Percentiles rank a stretch among this genome's conserved stretches.
Evolutionary conservation across 2,797 vertebrate species (phyloP).

Genomic region (Salmo trutta): DNA sequence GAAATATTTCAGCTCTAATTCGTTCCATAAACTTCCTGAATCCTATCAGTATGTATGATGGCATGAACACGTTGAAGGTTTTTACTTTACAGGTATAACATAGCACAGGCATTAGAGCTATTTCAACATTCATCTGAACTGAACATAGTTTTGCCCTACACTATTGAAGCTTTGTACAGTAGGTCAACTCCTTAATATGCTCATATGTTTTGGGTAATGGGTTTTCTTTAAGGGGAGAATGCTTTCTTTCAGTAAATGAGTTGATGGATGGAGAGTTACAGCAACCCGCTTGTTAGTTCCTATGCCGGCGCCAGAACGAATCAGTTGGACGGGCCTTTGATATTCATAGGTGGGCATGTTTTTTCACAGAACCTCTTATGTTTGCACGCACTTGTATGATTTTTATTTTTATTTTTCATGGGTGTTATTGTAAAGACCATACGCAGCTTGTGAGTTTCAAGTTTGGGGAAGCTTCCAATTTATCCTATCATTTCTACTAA

Average conservation of each 20-base stretch:
- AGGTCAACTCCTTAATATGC: neutral
- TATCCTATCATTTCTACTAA: too few relatives aligned
- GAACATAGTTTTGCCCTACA: conserved; percentile 1
- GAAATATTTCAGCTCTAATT: conserved; percentile 31
- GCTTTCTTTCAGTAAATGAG: neutral
- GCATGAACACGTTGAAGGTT: neutral
- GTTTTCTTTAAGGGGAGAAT: neutral
- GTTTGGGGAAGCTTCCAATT: too few relatives aligned
- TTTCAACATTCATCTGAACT: conserved; percentile 33
- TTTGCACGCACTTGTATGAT: too few relatives aligned
- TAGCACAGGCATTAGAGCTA: conserved; percentile 8
- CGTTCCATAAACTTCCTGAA: neutral
- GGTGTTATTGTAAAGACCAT: too few relatives aligned
- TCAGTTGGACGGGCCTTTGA: too few relatives aligned
- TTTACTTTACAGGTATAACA: neutral
- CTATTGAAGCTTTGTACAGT: neutral
- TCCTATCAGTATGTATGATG: neutral
- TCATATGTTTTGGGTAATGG: neutral
- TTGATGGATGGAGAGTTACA: neutral
- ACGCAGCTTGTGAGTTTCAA: too few relatives aligned
- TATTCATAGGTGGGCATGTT: too few relatives aligned
- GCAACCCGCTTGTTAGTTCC: conserved; percentile 52
- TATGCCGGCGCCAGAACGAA: too few relatives aligned
- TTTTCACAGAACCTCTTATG: too few relatives aligned
- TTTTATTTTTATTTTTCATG: too few relatives aligned